These are phyloP conservation scores for Orthonychiurus folsomi DNA, from an alignment of 2,888 invertebrate genomes.

Conservation along the genomic window DNA sequence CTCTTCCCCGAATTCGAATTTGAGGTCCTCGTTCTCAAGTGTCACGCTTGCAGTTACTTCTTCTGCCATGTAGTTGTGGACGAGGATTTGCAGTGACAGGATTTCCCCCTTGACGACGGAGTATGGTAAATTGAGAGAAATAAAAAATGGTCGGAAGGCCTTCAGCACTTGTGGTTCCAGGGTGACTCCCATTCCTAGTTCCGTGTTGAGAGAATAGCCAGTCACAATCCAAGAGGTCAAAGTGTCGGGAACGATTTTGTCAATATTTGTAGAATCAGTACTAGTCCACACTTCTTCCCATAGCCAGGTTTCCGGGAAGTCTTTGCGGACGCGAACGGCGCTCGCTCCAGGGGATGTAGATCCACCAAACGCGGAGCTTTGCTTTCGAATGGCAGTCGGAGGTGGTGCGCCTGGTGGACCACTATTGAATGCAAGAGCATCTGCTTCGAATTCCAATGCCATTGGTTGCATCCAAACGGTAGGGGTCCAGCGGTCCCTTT, in stretches of 20 bases:
- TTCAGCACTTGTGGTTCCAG: constrained; percentile 44
- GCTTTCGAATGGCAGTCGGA: neutral
- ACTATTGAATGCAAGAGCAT: neutral
- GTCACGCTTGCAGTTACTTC: constrained; percentile 70
- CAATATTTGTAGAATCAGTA: constrained; percentile 41
- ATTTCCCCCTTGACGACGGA: constrained; percentile 85
- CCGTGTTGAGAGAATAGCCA: constrained; percentile 59
- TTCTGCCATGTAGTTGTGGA: constrained; percentile 66
- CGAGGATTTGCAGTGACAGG: constrained; percentile 74
- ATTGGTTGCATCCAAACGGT: neutral
- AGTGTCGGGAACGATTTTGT: constrained; percentile 63
- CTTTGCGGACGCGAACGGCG: constrained; percentile 16
- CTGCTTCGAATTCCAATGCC: neutral
- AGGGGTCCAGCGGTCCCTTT: neutral
- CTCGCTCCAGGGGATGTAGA: neutral
- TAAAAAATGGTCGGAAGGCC: constrained; percentile 74
- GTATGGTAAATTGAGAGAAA: constrained; percentile 77
- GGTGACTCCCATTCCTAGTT: constrained; percentile 20
- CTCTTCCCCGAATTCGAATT: constrained; percentile 49
- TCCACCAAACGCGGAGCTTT: neutral
- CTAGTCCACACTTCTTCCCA: constrained; percentile 24
- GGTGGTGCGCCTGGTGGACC: neutral
- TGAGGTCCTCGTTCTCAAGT: constrained; percentile 67
- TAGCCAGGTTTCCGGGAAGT: constrained; percentile 34
- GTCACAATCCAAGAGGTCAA: constrained; percentile 75